These are phyloP conservation scores for Drosophila barbarae DNA, from an alignment of 2,888 invertebrate species.

Conservation along the genomic window DNA sequence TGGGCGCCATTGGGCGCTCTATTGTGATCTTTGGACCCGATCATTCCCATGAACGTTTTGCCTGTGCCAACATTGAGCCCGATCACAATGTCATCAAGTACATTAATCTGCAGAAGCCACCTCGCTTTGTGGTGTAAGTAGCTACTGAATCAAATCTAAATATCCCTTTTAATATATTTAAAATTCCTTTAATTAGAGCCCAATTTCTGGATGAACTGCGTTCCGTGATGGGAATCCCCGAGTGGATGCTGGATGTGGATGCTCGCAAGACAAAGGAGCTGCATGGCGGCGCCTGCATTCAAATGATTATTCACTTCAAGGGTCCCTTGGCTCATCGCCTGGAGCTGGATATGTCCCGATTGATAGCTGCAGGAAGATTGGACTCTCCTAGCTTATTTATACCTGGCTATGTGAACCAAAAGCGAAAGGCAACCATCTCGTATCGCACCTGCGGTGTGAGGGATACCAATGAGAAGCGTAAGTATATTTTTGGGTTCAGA, in stretches of 20 bases:
- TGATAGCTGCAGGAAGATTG: slow-evolving; percentile 87
- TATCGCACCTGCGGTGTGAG: slow-evolving; percentile 88
- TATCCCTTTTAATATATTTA: too few species aligned
- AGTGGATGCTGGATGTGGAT: slow-evolving; percentile 94
- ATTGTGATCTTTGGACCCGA: slow-evolving; percentile 91
- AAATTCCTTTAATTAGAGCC: slow-evolving; percentile 81
- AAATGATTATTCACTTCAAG: slow-evolving; percentile 92
- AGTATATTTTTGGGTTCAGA: slow-evolving; percentile 17
- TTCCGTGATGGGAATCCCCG: slow-evolving; percentile 90
- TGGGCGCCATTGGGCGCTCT: slow-evolving; percentile 90
- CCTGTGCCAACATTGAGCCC: slow-evolving; percentile 94
- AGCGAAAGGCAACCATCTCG: slow-evolving; percentile 86
- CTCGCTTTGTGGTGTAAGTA: slow-evolving; percentile 92
- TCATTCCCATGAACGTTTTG: slow-evolving; percentile 85
- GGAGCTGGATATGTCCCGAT: slow-evolving; percentile 87
- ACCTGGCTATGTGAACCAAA: slow-evolving; percentile 87
- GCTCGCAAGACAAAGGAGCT: slow-evolving; percentile 88
- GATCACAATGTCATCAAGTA: slow-evolving; percentile 95
- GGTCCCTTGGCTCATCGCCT: slow-evolving; percentile 89
- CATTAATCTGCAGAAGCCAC: slow-evolving; percentile 91
- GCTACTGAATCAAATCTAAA: slow-evolving; percentile 53
- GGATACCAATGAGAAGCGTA: slow-evolving; percentile 87
- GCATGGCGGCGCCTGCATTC: slow-evolving; percentile 89
- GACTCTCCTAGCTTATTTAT: slow-evolving; percentile 88
- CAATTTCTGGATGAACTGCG: slow-evolving; percentile 91